Percentiles rank a stretch among this genome's conserved stretches.
phyloP scores from a whole-genome alignment of 2,888 invertebrate genomes.

The Cheilosia urbana region DNA sequence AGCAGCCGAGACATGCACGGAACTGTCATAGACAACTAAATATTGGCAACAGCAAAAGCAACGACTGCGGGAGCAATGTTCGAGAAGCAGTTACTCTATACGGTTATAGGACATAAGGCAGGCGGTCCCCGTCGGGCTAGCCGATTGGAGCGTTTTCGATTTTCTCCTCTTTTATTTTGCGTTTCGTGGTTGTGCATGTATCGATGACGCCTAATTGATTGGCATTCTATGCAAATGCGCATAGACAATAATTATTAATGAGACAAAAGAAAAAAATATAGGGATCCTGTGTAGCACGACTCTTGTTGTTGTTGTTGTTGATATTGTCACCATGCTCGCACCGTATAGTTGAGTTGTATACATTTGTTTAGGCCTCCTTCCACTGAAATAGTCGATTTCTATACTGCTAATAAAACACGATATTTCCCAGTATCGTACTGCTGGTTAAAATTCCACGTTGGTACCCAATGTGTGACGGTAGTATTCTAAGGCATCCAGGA shows the following conservation, averaged over 20 bases:
- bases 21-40: slow-evolving; percentile 64
- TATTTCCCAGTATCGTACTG: slow-evolving; percentile 54
- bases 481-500: slow-evolving; percentile 66
- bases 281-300: slow-evolving; percentile 52
- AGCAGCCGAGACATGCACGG: slow-evolving; percentile 40
- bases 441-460: slow-evolving; percentile 69
- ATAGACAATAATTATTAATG: slow-evolving; percentile 62
- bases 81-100: slow-evolving; percentile 33
- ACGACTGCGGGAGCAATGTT: slow-evolving; percentile 61
- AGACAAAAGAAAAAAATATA: slow-evolving; percentile 9
- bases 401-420: slow-evolving; percentile 47
- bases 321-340: neutral
- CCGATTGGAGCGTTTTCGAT: slow-evolving; percentile 25
- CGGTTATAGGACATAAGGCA: slow-evolving; percentile 44
- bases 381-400: slow-evolving; percentile 29
- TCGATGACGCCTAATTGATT: slow-evolving; percentile 74
- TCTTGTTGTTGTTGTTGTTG: slow-evolving; percentile 21
- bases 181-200: slow-evolving; percentile 59
- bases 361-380: slow-evolving; percentile 24
- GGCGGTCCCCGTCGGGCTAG: slow-evolving; percentile 16
- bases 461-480: slow-evolving; percentile 46
- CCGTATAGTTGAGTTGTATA: neutral
- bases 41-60: slow-evolving; percentile 49
- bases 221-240: slow-evolving; percentile 73
- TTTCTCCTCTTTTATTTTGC: slow-evolving; percentile 22